phyloP scores from a whole-genome alignment of 2,888 invertebrate species.

The Luperina testacea region DNA sequence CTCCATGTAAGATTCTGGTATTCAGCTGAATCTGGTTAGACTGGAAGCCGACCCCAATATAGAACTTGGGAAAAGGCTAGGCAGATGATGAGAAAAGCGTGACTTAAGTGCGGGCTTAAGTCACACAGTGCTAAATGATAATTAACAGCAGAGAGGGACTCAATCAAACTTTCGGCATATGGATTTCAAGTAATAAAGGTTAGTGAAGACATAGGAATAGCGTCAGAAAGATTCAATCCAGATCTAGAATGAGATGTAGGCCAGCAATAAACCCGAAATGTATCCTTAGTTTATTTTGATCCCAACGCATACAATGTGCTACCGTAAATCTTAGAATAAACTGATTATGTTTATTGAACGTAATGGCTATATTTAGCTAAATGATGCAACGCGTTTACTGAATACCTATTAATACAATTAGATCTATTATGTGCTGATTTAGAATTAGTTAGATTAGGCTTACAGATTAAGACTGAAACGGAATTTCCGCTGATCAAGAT shows the following conservation, averaged over 20 bases:
- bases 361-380: slow-evolving; percentile 59
- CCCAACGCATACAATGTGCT: slow-evolving; percentile 29
- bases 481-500: background rate
- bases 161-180: too few species aligned
- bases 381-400: slow-evolving; percentile 56
- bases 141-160: too few species aligned
- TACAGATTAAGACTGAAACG: background rate
- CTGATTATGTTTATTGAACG: slow-evolving; percentile 53
- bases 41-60: too few species aligned
- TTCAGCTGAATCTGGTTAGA: too few species aligned
- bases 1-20: too few species aligned
- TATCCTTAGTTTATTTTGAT: slow-evolving; percentile 54
- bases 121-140: too few species aligned
- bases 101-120: too few species aligned
- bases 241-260: slow-evolving; percentile 29
- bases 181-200: background rate
- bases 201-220: background rate
- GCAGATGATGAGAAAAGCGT: too few species aligned
- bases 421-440: slow-evolving; percentile 38
- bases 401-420: slow-evolving; percentile 29
- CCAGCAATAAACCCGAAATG: slow-evolving; percentile 29
- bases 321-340: slow-evolving; percentile 41
- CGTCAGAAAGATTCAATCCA: slow-evolving; percentile 7
- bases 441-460: slow-evolving; percentile 9
- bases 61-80: too few species aligned